Percentiles rank a stretch among this genome's conserved stretches.
Conservation (phyloP, 2,888 invertebrate species). For the Fabriciana adippe region DNA sequence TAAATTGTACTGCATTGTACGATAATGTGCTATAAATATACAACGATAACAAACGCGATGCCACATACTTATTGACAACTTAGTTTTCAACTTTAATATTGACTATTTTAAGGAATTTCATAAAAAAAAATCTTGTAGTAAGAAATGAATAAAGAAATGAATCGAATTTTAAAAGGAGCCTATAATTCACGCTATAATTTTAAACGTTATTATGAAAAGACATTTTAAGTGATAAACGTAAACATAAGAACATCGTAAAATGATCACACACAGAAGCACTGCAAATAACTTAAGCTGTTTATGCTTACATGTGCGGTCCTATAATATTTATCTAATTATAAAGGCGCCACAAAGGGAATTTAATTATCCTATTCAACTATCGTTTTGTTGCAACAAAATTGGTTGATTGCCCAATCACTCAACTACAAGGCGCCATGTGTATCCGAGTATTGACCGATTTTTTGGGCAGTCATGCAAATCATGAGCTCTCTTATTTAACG, state of each 20-base stretch:
- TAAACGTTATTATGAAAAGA: no score
- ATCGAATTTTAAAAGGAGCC: no score
- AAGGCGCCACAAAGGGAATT: background rate
- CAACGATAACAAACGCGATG: constrained; percentile 18
- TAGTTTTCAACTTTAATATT: background rate
- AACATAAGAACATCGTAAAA: background rate
- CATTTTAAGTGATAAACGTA: background rate
- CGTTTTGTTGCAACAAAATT: background rate
- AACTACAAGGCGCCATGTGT: constrained; percentile 1
- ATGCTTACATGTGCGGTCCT: background rate
- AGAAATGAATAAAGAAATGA: no score
- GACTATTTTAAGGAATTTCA: no score
- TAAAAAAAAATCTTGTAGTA: no score
- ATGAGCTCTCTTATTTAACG: background rate
- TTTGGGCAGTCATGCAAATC: constrained; percentile 18
- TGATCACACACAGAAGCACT: background rate
- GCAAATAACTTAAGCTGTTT: background rate
- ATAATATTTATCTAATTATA: background rate
- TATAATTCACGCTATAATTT: no score
- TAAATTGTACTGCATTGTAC: constrained; percentile 43
- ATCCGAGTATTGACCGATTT: constrained; percentile 10
- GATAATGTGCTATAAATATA: constrained; percentile 39
- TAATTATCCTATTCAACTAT: constrained; percentile 1
- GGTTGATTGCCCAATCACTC: background rate
- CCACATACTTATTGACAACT: constrained; percentile 6